Conservation (phyloP, 2,113 vertebrate genomes). For the Aleadryas rufinucha region DNA sequence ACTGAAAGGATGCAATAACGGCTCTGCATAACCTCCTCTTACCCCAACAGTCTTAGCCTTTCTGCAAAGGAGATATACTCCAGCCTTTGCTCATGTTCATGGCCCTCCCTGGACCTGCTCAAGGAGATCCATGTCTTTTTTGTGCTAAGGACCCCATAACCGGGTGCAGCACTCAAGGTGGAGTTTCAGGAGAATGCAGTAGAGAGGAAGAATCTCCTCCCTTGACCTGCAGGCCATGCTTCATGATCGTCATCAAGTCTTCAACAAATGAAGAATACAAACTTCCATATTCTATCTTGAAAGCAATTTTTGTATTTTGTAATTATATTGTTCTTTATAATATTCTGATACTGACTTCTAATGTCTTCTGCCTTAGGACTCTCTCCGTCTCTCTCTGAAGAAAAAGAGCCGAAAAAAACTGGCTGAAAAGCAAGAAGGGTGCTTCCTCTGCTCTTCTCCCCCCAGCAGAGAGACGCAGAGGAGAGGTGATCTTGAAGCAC, state of each 20-base stretch:
- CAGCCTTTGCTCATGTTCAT: background rate
- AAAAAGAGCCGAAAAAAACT: too few species aligned
- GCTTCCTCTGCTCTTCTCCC: too few species aligned
- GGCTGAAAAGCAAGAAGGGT: too few species aligned
- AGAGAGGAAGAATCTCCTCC: background rate
- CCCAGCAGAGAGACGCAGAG: too few species aligned
- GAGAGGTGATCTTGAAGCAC: too few species aligned
- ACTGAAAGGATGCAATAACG: background rate
- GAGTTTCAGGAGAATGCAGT: rapidly evolving
- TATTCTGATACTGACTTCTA: background rate
- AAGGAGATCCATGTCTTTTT: background rate
- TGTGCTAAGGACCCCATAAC: background rate
- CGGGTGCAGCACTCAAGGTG: background rate
- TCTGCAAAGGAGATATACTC: background rate
- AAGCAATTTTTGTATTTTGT: background rate
- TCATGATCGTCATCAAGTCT: background rate
- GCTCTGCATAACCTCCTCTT: background rate
- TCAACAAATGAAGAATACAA: background rate
- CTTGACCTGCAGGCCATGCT: background rate
- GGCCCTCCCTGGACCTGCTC: background rate
- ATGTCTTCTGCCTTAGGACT: background rate
- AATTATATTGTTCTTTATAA: background rate
- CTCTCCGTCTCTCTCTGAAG: too few species aligned
- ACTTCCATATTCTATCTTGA: background rate
- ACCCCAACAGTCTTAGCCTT: background rate